Percentiles rank a stretch among this genome's conserved stretches.
Conservation (phyloP, 2,113 vertebrate genomes). For the Nematolebias whitei region DNA sequence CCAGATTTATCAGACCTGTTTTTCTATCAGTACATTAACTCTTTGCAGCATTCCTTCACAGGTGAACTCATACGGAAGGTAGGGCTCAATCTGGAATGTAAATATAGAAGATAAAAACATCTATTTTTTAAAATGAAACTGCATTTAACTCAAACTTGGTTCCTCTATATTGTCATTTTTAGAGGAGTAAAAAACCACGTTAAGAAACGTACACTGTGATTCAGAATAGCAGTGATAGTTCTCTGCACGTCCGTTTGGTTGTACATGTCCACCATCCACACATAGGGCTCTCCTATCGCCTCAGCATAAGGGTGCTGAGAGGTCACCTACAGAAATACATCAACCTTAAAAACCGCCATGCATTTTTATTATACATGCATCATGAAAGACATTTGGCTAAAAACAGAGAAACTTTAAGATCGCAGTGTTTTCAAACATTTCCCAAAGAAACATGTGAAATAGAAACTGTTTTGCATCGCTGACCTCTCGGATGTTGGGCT, state of each 20-base stretch:
- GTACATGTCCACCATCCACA: constrained; percentile 90
- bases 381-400: neutral
- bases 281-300: constrained; percentile 90
- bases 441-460: neutral
- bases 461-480: neutral
- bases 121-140: too few species aligned
- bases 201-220: constrained; percentile 82
- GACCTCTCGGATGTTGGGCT: constrained; percentile 90
- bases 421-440: too few species aligned
- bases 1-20: constrained; percentile 78
- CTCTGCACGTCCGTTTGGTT: constrained; percentile 86
- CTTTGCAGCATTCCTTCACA: constrained; percentile 94
- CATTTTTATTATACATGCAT: neutral
- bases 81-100: constrained; percentile 84
- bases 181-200: neutral
- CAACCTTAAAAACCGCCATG: neutral
- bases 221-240: constrained; percentile 88
- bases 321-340: constrained; percentile 78
- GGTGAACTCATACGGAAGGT: constrained; percentile 91
- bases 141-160: too few species aligned
- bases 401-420: too few species aligned
- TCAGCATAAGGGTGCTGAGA: constrained; percentile 94
- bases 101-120: neutral
- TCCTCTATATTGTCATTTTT: too few species aligned
- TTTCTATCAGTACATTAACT: constrained; percentile 89